Conservation (phyloP, 1,140 invertebrate species). For the Neelides sp. region DNA sequence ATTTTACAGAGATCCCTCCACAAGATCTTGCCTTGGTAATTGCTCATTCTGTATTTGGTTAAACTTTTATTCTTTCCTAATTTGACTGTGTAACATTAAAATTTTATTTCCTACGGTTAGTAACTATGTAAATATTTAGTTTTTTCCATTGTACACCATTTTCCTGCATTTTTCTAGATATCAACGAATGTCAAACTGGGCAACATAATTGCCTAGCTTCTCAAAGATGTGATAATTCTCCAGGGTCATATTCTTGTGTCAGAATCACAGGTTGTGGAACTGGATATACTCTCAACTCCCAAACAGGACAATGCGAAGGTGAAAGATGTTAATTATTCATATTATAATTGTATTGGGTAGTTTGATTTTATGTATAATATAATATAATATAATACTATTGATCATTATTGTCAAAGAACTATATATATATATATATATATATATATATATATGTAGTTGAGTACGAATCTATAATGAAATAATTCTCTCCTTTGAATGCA, state of each 20-base stretch:
- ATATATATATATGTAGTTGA: no score
- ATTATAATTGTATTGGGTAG: conserved; percentile 6
- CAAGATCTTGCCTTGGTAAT: conserved; percentile 43
- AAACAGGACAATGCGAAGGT: conserved; percentile 76
- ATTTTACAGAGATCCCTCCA: conserved; percentile 42
- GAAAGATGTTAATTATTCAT: conserved; percentile 19
- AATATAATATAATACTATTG: neutral
- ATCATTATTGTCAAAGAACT: neutral
- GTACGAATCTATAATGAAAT: conserved; percentile 2
- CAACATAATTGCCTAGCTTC: conserved; percentile 46
- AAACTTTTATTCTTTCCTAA: neutral
- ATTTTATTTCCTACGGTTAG: conserved; percentile 10
- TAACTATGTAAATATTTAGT: neutral
- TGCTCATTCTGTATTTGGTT: conserved; percentile 7
- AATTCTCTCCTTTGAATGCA: no score
- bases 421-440: neutral
- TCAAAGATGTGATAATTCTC: conserved; percentile 78
- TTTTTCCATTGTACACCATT: conserved; percentile 11
- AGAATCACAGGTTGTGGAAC: conserved; percentile 80
- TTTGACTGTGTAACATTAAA: neutral
- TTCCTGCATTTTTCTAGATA: conserved; percentile 38
- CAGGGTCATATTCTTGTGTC: conserved; percentile 72
- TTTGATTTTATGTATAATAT: no score
- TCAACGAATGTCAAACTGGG: conserved; percentile 51
- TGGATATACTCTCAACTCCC: conserved; percentile 84